Evolutionary conservation across 2,113 vertebrate species (phyloP), one percentile per base, ranked within the genome.

Genomic region (Osmerus mordax): DNA sequence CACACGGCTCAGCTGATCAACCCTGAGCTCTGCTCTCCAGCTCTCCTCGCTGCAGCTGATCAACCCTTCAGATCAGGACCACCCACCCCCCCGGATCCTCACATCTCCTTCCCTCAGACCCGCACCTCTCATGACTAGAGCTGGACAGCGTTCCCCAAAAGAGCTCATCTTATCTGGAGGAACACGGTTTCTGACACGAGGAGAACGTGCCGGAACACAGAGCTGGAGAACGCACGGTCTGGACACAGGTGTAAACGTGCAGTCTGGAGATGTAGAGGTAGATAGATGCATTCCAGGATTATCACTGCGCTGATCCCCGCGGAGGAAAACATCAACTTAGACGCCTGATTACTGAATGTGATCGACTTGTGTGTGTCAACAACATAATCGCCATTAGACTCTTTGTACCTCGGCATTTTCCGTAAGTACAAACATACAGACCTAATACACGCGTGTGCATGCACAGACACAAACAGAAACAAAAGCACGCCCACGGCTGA

Each of bases 381-480:
- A 65, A 65, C 29, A 19, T 19, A 7, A 8, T 36, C 21, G 18
- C 36, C 15, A 12, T 65, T 18, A 51, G 32, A 65, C 63, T 16
- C 4, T 14, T 15, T 21, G 59, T 28, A 61, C 23, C 59, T 3
- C 3, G 3, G 5, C 29, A 32, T 32, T 32, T 5, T 5, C 29
- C 29, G 5, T 3, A 32, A 5, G 29, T 3, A 32, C 29, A 3
- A 3, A 32, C 32, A 36, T 36, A 36, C 32, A 36, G 32, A 36
- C 32, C 32, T 36, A 1, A 7, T 7, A 36, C 32, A 36, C 32
- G 18, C 54, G 9, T 55, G 13, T 55, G 54, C 54, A 13, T 11
- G 52, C 61, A 74, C 36, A 53, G n/a, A 60, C 15, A 64, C 52
- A 69, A 15, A 70, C 16, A 36, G 58, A 21, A 1, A 67, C 55